Evolutionary conservation across 2,113 vertebrate species (phyloP).

Genomic region (Hippocampus guttulatus): DNA sequence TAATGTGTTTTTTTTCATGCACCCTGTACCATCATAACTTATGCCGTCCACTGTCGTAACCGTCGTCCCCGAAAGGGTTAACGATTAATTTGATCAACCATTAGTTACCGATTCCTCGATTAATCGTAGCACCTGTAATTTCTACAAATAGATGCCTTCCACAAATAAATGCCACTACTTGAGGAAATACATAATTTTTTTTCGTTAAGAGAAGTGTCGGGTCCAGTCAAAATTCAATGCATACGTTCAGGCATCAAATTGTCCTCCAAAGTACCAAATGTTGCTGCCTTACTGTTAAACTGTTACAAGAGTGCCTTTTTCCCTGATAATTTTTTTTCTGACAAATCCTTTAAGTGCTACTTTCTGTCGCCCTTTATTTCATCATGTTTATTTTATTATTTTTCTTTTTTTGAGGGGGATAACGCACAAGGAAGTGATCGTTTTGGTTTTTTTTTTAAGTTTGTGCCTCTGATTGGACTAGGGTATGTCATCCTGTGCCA

Average conservation of each 20-base stretch:
- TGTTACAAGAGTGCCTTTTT: slow-evolving; percentile 54
- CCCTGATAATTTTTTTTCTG: slow-evolving; percentile 49
- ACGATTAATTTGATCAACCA: too few relatives aligned
- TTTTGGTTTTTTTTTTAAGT: not conserved
- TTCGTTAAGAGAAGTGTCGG: too few relatives aligned
- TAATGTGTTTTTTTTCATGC: too few relatives aligned
- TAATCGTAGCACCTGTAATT: too few relatives aligned
- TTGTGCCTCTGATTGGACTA: slow-evolving; percentile 37
- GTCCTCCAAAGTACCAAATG: slow-evolving; percentile 32
- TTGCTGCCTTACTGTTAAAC: slow-evolving; percentile 32
- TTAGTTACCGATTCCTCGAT: too few relatives aligned
- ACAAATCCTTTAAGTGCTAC: slow-evolving; percentile 47
- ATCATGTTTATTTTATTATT: not conserved
- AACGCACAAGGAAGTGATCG: slow-evolving; percentile 25
- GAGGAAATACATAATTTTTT: not conserved
- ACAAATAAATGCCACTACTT: not conserved
- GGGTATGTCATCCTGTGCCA: slow-evolving; percentile 25
- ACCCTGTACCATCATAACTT: too few relatives aligned
- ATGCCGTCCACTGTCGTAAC: too few relatives aligned
- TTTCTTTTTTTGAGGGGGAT: not conserved
- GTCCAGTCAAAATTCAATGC: not conserved
- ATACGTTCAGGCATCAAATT: not conserved
- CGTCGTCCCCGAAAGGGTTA: too few relatives aligned
- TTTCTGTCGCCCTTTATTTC: slow-evolving; percentile 38
- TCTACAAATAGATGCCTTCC: too few relatives aligned